Evolutionary conservation across 2,113 vertebrate species (phyloP), one percentile per base, ranked within the genome.

Genomic region (Cyanoliseus patagonus): DNA sequence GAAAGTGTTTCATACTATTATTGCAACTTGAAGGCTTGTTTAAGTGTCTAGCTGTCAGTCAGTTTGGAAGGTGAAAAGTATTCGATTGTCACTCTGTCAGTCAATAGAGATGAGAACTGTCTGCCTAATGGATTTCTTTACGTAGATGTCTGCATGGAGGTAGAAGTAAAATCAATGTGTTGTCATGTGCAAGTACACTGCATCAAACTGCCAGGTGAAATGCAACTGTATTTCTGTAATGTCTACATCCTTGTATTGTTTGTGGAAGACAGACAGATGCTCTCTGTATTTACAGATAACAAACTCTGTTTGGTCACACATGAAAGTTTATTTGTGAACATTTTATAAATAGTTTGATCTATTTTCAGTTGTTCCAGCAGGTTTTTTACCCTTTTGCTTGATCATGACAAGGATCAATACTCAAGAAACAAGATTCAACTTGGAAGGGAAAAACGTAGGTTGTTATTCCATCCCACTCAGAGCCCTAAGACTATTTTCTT

Each of bases 71-170:
- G 98, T 98, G 99, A 99, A 99, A 99, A 99, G 99, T 99, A 98
- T 98, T 98, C 98, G 98, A 98, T 98, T 99, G 99, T 99, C 99
- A 99, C 98, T 98, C 99, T 99, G 99, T 99, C 99, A 99, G 99
- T 99, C 99, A 99, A 98, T 98, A 98, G 99, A 98, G 99, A 99
- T 99, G 98, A 99, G 98, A 99, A 98, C 98, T 99, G 99, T 99
- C 99, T 99, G 99, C 98, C 98, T 99, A 99, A 99, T 99, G 99
- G 99, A 99, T 99, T 99, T 99, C 99, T 99, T 99, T 98, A 99
- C 99, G 97, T 98, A 98, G 98, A 99, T 98, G 98, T 98, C 98
- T 99, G 98, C 98, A 98, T 98, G 98, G 98, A 98, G 98, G 98
- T 98, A 98, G 99, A 99, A 99, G 99, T 98, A 98, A 99, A 99